Evolutionary conservation across 1,140 invertebrate genomes (phyloP), one percentile per base, ranked within the genome.

Genomic region (Tetraneura akinire): DNA sequence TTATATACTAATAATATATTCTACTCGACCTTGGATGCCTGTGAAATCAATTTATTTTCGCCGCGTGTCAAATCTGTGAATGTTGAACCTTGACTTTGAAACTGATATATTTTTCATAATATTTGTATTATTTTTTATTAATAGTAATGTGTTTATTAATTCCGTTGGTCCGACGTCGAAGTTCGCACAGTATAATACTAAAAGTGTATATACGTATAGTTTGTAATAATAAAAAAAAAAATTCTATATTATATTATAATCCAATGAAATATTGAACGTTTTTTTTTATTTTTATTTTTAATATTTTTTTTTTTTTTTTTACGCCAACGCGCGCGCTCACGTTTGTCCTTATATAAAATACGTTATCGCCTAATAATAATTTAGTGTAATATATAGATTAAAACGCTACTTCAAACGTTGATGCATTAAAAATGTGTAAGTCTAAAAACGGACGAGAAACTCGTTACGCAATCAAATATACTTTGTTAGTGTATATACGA

Each of bases 51-150:
- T 76, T 57, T 37, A 53, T 73, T 73, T 73, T 57, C 16, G 51
- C 18, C 23, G 70, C 47, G 47, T 57, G 57, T 76, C 51, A 51
- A 57, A 76, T 76, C 51, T 57, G 10, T 49, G 45, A 51, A 32
- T 76, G 21, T 55, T 23, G 37, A 42, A 57, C 51, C 49, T 76
- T 76, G 71, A 57, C 71, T 76, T 76, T 76, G 71, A 76, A 57
- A 76, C 51, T 55, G 13, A 3, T 29, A 37, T 26, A 26, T 70
- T 70, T 29, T 51, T 49, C 16, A 8, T 71, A 68, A 47, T 68
- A 29, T 29, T 23, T n/a, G 5, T n/a, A n/a, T 53, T 53, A 3
- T 53, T 53, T 26, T 47, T 47, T 70, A 23, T 57, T 26, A 29
- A 4, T 57, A 57, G 13, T 57, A 57, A n/a, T 53, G 1, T n/a